Evolutionary conservation across 1,140 invertebrate genomes (phyloP).

Genomic region (Vanessa tameamea): DNA sequence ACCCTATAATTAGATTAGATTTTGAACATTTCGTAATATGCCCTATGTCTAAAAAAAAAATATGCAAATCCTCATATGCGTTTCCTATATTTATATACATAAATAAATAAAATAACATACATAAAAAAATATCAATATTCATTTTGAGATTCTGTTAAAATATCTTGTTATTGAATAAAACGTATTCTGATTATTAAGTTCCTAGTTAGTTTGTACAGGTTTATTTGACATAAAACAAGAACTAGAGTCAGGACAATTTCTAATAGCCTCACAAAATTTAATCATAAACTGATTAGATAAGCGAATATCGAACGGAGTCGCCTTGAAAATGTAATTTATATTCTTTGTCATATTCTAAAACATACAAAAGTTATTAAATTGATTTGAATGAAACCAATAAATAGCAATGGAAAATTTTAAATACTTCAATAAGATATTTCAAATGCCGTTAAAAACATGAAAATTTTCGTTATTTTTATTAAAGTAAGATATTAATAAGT

Average conservation of each 20-base stretch:
- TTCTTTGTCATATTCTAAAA: background rate
- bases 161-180: too few relatives aligned
- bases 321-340: background rate
- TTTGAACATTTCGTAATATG: too few relatives aligned
- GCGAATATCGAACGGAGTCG: background rate
- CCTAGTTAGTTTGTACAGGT: too few relatives aligned
- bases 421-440: background rate
- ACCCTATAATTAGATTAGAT: too few relatives aligned
- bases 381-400: background rate
- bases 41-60: too few relatives aligned
- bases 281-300: background rate
- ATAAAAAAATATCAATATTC: too few relatives aligned
- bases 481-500: conserved; percentile 22
- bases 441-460: background rate
- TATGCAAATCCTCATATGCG: too few relatives aligned
- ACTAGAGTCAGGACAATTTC: background rate
- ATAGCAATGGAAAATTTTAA: background rate
- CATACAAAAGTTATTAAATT: conserved; percentile 1
- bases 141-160: too few relatives aligned
- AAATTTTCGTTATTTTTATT: conserved; percentile 5
- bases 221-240: background rate
- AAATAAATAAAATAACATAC: too few relatives aligned
- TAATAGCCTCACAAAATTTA: background rate
- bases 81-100: too few relatives aligned
- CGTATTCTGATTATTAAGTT: too few relatives aligned